Conservation (phyloP, 2,888 invertebrate species). For the Gryllus longicercus region DNA sequence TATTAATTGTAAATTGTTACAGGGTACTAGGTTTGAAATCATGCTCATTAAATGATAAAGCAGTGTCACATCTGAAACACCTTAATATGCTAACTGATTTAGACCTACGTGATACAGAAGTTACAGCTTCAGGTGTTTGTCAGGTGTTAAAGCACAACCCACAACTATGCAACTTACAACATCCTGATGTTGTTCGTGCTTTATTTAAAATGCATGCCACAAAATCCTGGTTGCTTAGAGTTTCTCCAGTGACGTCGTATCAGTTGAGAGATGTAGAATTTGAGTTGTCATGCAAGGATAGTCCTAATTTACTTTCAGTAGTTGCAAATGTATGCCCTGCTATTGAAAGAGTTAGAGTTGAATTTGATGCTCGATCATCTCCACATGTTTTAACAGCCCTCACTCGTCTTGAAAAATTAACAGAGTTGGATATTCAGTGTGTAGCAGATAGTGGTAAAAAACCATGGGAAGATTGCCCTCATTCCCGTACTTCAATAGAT, state of each 20-base stretch:
- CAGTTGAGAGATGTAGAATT: conserved; percentile 35
- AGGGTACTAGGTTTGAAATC: conserved; percentile 37
- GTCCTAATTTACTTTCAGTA: conserved; percentile 32
- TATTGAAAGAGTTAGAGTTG: conserved; percentile 36
- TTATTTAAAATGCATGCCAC: conserved; percentile 36
- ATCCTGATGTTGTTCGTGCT: conserved; percentile 37
- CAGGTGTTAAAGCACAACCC: conserved; percentile 37
- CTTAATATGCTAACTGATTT: conserved; percentile 36
- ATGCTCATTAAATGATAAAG: conserved; percentile 38
- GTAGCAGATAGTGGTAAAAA: conserved; percentile 30
- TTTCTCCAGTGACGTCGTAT: conserved; percentile 24
- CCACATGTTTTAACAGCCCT: conserved; percentile 34
- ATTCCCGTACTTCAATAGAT: conserved; percentile 20
- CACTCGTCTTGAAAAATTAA: conserved; percentile 31
- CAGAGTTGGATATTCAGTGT: conserved; percentile 36
- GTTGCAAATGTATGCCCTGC: conserved; percentile 35
- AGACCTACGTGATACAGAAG: conserved; percentile 38
- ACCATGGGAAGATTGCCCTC: conserved; percentile 27
- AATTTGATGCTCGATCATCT: conserved; percentile 35
- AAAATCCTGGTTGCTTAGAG: conserved; percentile 30
- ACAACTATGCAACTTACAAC: conserved; percentile 36
- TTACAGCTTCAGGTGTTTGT: conserved; percentile 35
- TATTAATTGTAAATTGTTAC: conserved; percentile 18
- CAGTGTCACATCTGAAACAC: conserved; percentile 35
- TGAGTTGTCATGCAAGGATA: conserved; percentile 34